Evolutionary conservation across 2,797 vertebrate genomes (phyloP).

Genomic region (Brachyalestes nurse): DNA sequence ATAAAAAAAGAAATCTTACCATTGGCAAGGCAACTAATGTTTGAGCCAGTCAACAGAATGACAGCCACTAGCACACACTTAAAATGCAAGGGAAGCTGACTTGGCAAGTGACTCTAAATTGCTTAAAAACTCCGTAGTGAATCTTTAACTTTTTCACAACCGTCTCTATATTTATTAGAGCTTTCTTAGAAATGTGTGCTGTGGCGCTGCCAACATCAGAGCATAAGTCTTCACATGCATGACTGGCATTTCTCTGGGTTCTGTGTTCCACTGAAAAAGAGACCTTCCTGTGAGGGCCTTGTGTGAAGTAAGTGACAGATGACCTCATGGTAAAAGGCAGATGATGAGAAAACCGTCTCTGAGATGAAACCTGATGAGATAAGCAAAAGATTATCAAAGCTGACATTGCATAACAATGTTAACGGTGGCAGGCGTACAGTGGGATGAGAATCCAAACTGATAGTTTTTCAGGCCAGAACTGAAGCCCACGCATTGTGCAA

Average conservation of each 20-base stretch:
- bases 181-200: background rate
- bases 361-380: slow-evolving; percentile 18
- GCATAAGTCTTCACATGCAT: background rate
- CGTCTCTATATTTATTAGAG: background rate
- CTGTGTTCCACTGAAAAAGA: background rate
- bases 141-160: background rate
- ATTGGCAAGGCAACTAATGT: background rate
- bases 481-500: background rate
- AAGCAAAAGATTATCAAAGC: slow-evolving; percentile 10
- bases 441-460: slow-evolving; percentile 7
- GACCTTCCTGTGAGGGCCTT: background rate
- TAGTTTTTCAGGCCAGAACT: background rate
- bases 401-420: slow-evolving; percentile 10
- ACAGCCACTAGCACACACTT: background rate
- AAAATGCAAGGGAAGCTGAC: background rate
- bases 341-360: background rate
- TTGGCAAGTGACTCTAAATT: background rate
- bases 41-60: background rate
- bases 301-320: background rate
- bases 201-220: background rate
- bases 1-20: background rate
- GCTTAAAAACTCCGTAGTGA: background rate
- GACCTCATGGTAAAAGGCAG: background rate
- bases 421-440: background rate
- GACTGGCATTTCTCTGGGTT: slow-evolving; percentile 16